Percentiles rank a stretch among this genome's conserved stretches.
Conservation (phyloP, 2,113 vertebrate genomes). For the Cinclus cinclus region DNA sequence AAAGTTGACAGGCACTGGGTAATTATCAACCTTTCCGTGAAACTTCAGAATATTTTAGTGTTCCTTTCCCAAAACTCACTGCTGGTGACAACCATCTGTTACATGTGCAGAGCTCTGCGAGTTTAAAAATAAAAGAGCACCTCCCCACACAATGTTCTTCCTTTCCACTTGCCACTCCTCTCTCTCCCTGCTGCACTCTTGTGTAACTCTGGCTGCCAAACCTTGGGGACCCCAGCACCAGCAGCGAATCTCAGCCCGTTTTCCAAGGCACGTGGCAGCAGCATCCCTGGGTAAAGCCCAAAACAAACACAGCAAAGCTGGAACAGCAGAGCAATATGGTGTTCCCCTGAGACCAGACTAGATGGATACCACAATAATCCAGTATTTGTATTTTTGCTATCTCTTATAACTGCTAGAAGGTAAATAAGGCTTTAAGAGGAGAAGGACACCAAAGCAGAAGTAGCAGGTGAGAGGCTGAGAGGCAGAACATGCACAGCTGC, state of each 20-base stretch:
- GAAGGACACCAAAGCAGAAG: neutral
- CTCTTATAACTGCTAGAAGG: neutral
- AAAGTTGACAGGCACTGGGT: slow-evolving; percentile 55
- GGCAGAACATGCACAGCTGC: neutral
- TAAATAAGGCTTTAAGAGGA: neutral
- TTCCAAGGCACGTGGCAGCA: neutral
- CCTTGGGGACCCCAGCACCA: neutral
- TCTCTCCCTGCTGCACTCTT: slow-evolving; percentile 24
- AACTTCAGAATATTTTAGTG: slow-evolving; percentile 49
- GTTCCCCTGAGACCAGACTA: neutral
- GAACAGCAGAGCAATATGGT: neutral
- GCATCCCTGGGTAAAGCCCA: neutral
- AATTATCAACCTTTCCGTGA: slow-evolving; percentile 51
- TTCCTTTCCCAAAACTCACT: slow-evolving; percentile 36
- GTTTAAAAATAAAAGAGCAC: slow-evolving; percentile 63
- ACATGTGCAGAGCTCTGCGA: slow-evolving; percentile 24
- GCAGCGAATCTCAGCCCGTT: neutral
- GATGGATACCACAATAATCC: neutral
- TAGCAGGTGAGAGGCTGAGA: neutral
- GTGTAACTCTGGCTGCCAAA: neutral
- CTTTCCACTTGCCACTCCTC: slow-evolving; percentile 8
- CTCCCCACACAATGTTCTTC: slow-evolving; percentile 37
- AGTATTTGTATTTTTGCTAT: neutral
- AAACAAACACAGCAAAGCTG: neutral
- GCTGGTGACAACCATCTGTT: slow-evolving; percentile 61